Percentiles rank a stretch among this genome's conserved stretches.
These are phyloP conservation scores for Sinocyclocheilus anophthalmus DNA, from an alignment of 2,113 vertebrate species.

Conservation along the genomic window DNA sequence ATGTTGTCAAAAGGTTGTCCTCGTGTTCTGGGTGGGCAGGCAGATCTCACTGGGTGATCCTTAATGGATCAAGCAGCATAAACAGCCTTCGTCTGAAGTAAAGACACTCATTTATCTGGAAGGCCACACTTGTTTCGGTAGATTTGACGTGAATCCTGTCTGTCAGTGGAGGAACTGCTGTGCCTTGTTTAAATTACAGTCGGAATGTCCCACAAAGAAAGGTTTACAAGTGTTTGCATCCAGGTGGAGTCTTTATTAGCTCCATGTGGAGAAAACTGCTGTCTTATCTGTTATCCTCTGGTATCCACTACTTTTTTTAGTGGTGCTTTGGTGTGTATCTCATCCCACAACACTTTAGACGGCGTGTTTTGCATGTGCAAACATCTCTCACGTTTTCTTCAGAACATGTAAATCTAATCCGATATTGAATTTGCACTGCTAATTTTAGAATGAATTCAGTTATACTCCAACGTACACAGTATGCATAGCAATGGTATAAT, in stretches of 20 bases:
- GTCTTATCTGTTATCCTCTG: background rate
- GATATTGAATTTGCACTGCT: background rate
- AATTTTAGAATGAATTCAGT: background rate
- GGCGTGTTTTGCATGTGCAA: background rate
- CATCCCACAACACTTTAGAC: background rate
- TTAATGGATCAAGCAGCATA: constrained; percentile 53
- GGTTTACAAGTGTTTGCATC: background rate
- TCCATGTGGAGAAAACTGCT: constrained; percentile 4
- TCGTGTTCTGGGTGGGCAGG: constrained; percentile 60
- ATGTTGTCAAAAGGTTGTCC: constrained; percentile 1
- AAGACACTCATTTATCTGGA: constrained; percentile 41
- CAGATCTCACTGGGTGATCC: constrained; percentile 54
- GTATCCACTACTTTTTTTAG: background rate
- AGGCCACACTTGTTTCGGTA: background rate
- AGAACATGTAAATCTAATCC: background rate
- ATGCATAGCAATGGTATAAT: background rate
- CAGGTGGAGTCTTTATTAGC: background rate
- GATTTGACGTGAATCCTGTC: constrained; percentile 10
- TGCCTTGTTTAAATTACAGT: background rate
- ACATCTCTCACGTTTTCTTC: background rate
- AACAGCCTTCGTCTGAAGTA: constrained; percentile 58
- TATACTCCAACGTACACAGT: background rate
- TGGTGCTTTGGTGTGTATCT: background rate
- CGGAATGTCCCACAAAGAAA: background rate
- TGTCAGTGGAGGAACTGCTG: background rate